Conservation (phyloP, 1,140 invertebrate genomes). For the Neuroterus valhalla region DNA sequence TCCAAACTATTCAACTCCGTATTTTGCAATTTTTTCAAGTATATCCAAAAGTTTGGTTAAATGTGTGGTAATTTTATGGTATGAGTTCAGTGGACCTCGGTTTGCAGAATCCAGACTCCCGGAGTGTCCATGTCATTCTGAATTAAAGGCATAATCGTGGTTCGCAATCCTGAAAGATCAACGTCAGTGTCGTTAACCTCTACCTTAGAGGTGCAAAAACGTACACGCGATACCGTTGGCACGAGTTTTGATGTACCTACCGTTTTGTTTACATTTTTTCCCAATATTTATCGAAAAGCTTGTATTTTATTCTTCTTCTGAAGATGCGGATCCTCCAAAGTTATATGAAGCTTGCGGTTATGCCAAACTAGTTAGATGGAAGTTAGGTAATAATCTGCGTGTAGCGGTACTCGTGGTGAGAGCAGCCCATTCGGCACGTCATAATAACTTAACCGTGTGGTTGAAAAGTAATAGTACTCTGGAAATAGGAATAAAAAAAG, state of each 20-base stretch:
- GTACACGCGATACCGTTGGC: constrained; percentile 72
- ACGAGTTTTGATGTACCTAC: constrained; percentile 62
- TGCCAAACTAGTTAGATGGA: neutral
- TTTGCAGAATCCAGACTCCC: no score
- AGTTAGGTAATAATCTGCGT: constrained; percentile 10
- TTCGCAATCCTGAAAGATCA: constrained; percentile 37
- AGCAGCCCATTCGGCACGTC: constrained; percentile 19
- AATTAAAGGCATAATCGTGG: neutral
- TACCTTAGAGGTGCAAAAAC: constrained; percentile 71
- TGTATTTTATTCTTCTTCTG: neutral
- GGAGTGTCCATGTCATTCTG: no score
- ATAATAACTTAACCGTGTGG: constrained; percentile 27
- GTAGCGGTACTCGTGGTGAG: constrained; percentile 18
- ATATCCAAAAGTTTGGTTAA: no score
- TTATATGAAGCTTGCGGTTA: constrained; percentile 6
- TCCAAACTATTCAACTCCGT: no score
- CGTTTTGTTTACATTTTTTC: constrained; percentile 5
- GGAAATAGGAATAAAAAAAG: constrained; percentile 2
- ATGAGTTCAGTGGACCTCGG: no score
- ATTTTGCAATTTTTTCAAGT: no score
- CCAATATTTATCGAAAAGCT: neutral
- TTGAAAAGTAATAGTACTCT: constrained; percentile 24
- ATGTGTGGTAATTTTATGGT: no score
- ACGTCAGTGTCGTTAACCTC: constrained; percentile 61
- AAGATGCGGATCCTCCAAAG: neutral